These are phyloP conservation scores for Todiramphus saurophagus DNA, from an alignment of 2,113 vertebrate species.

Conservation along the genomic window DNA sequence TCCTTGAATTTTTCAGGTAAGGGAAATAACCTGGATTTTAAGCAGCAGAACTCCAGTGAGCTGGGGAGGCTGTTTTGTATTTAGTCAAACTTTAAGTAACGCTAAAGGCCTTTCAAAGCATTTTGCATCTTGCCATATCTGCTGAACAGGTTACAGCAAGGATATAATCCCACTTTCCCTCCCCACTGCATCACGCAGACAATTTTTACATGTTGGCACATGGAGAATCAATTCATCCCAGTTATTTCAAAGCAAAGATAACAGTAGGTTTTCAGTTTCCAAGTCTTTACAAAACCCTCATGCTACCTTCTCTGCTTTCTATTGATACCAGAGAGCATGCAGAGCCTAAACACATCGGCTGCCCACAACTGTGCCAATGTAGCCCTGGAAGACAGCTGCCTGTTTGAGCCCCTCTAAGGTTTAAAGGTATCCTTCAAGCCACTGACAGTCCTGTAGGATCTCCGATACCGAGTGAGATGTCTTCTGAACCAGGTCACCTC, in stretches of 20 bases:
- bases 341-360: neutral
- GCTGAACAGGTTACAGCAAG: neutral
- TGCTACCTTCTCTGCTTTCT: neutral
- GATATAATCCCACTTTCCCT: neutral
- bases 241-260: neutral
- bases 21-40: neutral
- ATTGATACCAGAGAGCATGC: neutral
- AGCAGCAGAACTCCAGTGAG: neutral
- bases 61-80: neutral
- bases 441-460: neutral
- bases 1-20: neutral
- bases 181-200: neutral
- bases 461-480: neutral
- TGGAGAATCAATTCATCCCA: neutral
- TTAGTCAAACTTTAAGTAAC: neutral
- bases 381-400: neutral
- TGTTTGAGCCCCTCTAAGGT: neutral
- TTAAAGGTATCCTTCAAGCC: neutral
- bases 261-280: neutral
- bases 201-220: neutral
- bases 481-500: neutral
- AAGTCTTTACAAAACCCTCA: neutral
- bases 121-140: neutral
- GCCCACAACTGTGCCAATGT: accelerated
- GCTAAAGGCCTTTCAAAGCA: neutral